Conservation (phyloP, 2,888 invertebrate species). For the Xestobium rufovillosum region DNA sequence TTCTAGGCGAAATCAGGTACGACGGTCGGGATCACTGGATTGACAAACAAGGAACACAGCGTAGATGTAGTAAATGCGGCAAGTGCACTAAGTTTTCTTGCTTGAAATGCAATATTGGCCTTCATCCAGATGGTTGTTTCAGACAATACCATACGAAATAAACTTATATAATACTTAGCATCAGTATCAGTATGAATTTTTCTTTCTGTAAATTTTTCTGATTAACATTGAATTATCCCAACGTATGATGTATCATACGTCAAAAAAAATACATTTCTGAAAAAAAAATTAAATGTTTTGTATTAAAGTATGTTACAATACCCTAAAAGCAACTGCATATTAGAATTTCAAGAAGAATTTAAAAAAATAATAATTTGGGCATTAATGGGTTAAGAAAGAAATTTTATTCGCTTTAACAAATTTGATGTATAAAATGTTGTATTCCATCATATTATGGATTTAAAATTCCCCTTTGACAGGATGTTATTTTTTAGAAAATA, state of each 20-base stretch:
- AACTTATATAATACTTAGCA: neutral
- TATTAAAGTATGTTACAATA: neutral
- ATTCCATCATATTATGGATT: too few relatives aligned
- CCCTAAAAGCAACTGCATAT: too few relatives aligned
- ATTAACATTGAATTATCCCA: conserved; percentile 8
- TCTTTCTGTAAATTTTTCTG: neutral
- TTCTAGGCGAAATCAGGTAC: conserved; percentile 11
- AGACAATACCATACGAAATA: conserved; percentile 4
- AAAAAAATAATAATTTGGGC: conserved; percentile 1
- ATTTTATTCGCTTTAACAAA: too few relatives aligned
- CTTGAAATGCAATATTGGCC: conserved; percentile 8
- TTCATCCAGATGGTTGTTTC: conserved; percentile 11
- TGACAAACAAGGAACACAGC: conserved; percentile 11
- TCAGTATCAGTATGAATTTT: neutral
- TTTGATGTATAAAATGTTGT: too few relatives aligned
- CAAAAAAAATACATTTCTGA: conserved; percentile 4
- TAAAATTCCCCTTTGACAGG: too few relatives aligned
- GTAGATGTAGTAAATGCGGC: conserved; percentile 11
- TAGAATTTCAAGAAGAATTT: too few relatives aligned
- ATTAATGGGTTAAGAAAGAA: conserved; percentile 1
- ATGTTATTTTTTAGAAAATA: too few relatives aligned
- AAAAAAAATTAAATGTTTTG: neutral
- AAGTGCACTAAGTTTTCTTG: conserved; percentile 14
- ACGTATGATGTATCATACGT: conserved; percentile 11
- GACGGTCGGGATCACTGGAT: conserved; percentile 12